Evolutionary conservation across 2,113 vertebrate species (phyloP), one percentile per base, ranked within the genome.

Genomic region (Bujurquina vittata): DNA sequence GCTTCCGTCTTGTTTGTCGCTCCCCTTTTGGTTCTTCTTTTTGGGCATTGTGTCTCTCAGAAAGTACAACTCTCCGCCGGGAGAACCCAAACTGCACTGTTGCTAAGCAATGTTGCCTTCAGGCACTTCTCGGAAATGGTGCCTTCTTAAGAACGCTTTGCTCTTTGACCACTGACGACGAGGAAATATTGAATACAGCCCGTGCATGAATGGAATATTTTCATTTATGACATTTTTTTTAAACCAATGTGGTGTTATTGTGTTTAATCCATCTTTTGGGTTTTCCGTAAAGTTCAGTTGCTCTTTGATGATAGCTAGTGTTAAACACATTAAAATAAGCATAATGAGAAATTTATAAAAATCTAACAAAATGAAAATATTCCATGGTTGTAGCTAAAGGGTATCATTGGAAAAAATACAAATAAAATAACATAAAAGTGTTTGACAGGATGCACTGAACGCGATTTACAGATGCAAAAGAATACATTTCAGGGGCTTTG

Each of bases 61-160:
- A 81, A 72, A 76, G 40, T 78, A 5, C 33, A 84, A 77, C 33
- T 83, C 74, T 20, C 15, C 12, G 11, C 59, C 0, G 18, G 17
- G 23, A 18, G 14, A 22, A 55, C 22, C 69, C 10, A 60, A 72
- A 65, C 55, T 12, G 35, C 7, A 22, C 7, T 4, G 60, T 14
- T 91, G 88, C 92, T 88, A 88, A 35, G 93, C 81, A 65, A 93
- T 65, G 90, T 2, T 77, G 85, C 89, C 5, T 94, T 94, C 89
- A 85, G 3, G 62, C 83, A 83, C 84, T 4, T 52, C 26, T 57
- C 35, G 77, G 9, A 86, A 86, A 58, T 1, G 15, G 3, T 7
- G 15, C 0, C 0, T n/a, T 17, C 56, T 35, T 4, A 49, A 17
- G 3, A 37, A 37, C 6, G 22, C 8, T 79, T 65, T 79, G 29